A percentile compares a stretch with the other conserved stretches of the same genome.
phyloP scores from a whole-genome alignment of 2,113 vertebrate genomes.

The Saimiri boliviensis region DNA sequence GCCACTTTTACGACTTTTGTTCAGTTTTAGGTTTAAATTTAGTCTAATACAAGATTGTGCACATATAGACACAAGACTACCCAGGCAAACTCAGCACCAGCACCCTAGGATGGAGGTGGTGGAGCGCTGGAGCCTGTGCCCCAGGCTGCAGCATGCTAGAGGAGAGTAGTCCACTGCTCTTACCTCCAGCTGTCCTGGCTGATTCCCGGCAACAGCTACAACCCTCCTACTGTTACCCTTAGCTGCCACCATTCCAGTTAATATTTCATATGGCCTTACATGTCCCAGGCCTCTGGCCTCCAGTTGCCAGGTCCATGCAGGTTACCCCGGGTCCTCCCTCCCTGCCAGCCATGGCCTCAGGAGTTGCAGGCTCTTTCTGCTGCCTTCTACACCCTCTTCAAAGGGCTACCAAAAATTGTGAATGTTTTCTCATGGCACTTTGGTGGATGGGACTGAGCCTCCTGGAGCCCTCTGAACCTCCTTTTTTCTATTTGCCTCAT shows the following conservation, averaged over 20 bases:
- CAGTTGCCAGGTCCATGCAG: neutral
- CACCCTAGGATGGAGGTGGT: neutral
- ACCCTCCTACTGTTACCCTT: accelerated
- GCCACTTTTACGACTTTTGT: neutral
- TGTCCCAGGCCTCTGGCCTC: neutral
- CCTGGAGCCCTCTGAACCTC: neutral
- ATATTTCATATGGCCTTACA: neutral
- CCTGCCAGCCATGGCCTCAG: neutral
- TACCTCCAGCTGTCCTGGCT: neutral
- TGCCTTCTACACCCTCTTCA: neutral
- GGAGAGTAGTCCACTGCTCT: neutral
- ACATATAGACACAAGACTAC: neutral
- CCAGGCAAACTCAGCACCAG: neutral
- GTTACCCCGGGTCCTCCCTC: neutral
- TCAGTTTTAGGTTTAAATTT: neutral
- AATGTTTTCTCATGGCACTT: neutral
- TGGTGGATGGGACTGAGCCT: neutral
- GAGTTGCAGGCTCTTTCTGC: neutral
- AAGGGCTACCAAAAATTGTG: neutral
- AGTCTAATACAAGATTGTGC: neutral
- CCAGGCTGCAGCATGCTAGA: accelerated
- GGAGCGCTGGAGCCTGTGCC: neutral
- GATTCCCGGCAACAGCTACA: neutral
- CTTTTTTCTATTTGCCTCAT: neutral
- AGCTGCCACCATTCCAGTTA: neutral